These are phyloP conservation scores for Emys orbicularis DNA, from an alignment of 2,797 vertebrate genomes.

Conservation along the genomic window DNA sequence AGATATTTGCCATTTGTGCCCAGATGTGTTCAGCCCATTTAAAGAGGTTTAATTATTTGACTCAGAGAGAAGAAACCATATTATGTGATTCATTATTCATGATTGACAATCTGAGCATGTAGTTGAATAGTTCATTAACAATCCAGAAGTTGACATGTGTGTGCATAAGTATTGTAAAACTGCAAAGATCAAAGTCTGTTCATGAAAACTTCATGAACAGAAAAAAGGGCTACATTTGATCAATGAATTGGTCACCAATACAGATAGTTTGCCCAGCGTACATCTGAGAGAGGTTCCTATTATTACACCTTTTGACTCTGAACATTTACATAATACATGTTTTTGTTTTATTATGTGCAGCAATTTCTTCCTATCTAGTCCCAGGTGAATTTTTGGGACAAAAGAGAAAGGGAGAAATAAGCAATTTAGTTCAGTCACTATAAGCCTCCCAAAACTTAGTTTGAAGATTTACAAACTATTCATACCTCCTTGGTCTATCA, in stretches of 20 bases:
- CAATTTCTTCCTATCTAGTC: not conserved
- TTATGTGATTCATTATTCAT: not conserved
- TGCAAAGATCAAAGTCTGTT: not conserved
- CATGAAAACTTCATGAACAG: not conserved
- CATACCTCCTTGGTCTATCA: not conserved
- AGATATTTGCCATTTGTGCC: not conserved
- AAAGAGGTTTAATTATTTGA: not conserved
- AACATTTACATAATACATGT: not conserved
- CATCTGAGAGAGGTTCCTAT: not conserved
- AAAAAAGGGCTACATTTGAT: not conserved
- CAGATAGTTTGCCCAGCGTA: not conserved
- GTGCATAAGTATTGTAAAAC: not conserved
- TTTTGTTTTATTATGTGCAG: not conserved
- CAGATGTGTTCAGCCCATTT: not conserved
- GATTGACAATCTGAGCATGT: not conserved
- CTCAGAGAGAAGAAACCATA: not conserved
- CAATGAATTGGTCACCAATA: not conserved
- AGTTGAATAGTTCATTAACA: not conserved
- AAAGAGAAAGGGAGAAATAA: not conserved
- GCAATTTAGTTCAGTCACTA: not conserved
- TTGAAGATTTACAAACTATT: not conserved
- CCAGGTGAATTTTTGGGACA: not conserved
- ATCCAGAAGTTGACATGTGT: not conserved
- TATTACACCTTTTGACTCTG: not conserved
- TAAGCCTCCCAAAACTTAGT: not conserved